Evolutionary conservation across 2,888 invertebrate species (phyloP).

Genomic region (Scaptomyza polygonia): DNA sequence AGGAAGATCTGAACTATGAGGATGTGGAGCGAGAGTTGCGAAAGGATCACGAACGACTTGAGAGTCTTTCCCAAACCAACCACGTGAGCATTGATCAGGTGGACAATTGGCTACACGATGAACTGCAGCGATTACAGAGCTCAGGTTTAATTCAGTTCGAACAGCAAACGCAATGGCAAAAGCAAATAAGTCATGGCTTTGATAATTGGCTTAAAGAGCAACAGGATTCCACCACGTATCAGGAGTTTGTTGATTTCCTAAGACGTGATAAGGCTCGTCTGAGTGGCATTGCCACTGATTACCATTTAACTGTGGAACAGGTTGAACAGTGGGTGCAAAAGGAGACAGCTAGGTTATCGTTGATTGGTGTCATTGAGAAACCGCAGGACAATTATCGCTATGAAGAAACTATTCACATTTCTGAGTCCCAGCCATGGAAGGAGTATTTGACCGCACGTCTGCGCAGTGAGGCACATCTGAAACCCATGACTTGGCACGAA

Average conservation of each 20-base stretch:
- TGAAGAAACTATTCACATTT: slow-evolving; percentile 54
- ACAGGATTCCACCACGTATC: slow-evolving; percentile 66
- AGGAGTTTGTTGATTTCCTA: slow-evolving; percentile 76
- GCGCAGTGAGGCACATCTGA: slow-evolving; percentile 59
- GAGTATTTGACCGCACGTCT: slow-evolving; percentile 69
- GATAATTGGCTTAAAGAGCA: slow-evolving; percentile 75
- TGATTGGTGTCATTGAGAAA: slow-evolving; percentile 71
- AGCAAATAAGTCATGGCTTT: slow-evolving; percentile 74
- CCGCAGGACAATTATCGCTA: slow-evolving; percentile 55
- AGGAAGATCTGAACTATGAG: slow-evolving; percentile 71
- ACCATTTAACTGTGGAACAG: slow-evolving; percentile 80
- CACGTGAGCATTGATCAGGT: slow-evolving; percentile 78
- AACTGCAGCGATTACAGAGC: slow-evolving; percentile 66
- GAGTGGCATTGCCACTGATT: slow-evolving; percentile 73
- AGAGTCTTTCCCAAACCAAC: slow-evolving; percentile 74
- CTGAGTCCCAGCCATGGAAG: slow-evolving; percentile 70
- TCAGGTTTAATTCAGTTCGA: slow-evolving; percentile 76
- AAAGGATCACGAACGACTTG: slow-evolving; percentile 69
- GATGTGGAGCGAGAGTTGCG: slow-evolving; percentile 74
- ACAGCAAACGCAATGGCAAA: slow-evolving; percentile 79
- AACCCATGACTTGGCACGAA: slow-evolving; percentile 74
- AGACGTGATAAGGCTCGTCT: slow-evolving; percentile 74
- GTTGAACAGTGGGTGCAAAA: slow-evolving; percentile 81
- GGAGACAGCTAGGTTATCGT: slow-evolving; percentile 76
- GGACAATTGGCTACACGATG: slow-evolving; percentile 77